Evolutionary conservation across 1,140 invertebrate species (phyloP).

Genomic region (Apis cerana): DNA sequence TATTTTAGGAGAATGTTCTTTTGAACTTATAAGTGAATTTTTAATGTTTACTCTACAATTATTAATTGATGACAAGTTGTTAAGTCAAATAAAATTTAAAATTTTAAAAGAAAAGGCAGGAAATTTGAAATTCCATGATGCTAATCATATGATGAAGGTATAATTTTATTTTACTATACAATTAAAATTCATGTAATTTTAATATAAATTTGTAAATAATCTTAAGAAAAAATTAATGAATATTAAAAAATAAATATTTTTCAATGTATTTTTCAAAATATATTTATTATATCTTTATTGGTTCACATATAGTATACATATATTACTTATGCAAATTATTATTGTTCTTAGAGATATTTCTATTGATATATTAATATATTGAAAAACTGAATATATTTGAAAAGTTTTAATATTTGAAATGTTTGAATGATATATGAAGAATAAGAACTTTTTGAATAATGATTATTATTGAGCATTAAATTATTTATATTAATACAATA

Average conservation of each 20-base stretch:
- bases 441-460: no score
- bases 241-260: no score
- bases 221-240: neutral
- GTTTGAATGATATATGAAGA: no score
- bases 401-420: no score
- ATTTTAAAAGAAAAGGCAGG: slow-evolving; percentile 83
- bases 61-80: slow-evolving; percentile 83
- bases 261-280: no score
- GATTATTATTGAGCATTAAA: no score
- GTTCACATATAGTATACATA: no score
- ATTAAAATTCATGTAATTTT: neutral
- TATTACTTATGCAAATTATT: no score
- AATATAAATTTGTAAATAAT: slow-evolving; percentile 3
- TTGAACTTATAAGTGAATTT: slow-evolving; percentile 84
- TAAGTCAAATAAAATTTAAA: slow-evolving; percentile 82
- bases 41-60: slow-evolving; percentile 83
- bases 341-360: no score
- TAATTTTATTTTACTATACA: neutral
- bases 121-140: slow-evolving; percentile 76
- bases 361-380: neutral
- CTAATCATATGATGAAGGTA: slow-evolving; percentile 83
- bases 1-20: slow-evolving; percentile 68
- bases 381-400: neutral
- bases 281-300: no score
- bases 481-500: neutral